A percentile compares a stretch with the other conserved stretches of the same genome.
phyloP scores from a whole-genome alignment of 2,797 vertebrate species.

The Trachops cirrhosus region DNA sequence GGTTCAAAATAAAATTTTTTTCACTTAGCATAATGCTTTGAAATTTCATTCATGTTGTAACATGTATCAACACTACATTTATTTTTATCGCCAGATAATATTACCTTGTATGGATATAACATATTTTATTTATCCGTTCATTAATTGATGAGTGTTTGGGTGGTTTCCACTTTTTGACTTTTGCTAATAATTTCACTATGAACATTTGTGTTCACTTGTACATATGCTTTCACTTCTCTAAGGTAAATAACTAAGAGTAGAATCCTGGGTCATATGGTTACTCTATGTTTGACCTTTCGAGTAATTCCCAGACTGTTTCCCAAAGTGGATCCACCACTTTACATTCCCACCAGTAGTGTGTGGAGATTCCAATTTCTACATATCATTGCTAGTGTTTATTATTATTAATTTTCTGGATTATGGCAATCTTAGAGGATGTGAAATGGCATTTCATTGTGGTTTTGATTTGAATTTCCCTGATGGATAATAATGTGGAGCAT shows the following conservation, averaged over 20 bases:
- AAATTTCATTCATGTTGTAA: neutral
- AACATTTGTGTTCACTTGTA: neutral
- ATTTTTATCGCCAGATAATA: neutral
- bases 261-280: neutral
- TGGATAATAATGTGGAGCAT: too few relatives aligned
- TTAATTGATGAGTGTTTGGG: neutral
- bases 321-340: neutral
- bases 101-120: neutral
- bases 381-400: neutral
- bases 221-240: neutral
- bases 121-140: neutral
- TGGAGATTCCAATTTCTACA: neutral
- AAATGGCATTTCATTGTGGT: neutral
- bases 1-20: neutral
- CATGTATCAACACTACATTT: neutral
- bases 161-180: neutral
- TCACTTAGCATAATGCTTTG: neutral
- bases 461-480: neutral
- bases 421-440: neutral
- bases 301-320: neutral
- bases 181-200: neutral
- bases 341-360: neutral
- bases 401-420: neutral
- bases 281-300: neutral
- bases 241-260: neutral